Percentiles rank a stretch among this genome's conserved stretches.
Conservation (phyloP, 92 coral and sea anemone genomes). For the Paragorgia papillata region DNA sequence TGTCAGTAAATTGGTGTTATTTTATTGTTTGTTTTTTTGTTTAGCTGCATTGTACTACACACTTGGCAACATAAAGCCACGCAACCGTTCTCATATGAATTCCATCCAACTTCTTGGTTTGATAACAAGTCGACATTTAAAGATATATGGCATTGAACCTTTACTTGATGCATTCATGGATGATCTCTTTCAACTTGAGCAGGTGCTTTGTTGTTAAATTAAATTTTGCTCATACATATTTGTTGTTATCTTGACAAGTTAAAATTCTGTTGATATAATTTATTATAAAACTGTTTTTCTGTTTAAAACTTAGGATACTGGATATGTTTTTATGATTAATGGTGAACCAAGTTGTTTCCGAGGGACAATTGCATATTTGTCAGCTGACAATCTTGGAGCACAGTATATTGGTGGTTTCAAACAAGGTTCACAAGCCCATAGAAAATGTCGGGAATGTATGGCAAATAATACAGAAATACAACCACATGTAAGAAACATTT, state of each 20-base stretch:
- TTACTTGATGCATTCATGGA: slow-evolving; percentile 58
- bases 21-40: not conserved
- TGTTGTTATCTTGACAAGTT: too few species aligned
- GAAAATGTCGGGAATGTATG: slow-evolving; percentile 53
- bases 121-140: slow-evolving; percentile 42
- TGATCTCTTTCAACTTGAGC: slow-evolving; percentile 62
- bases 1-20: too few species aligned
- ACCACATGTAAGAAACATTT: not conserved
- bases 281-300: too few species aligned
- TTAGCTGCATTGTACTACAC: slow-evolving; percentile 59
- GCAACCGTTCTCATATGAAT: slow-evolving; percentile 49
- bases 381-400: slow-evolving; percentile 55
- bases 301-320: slow-evolving; percentile 48
- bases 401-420: slow-evolving; percentile 57
- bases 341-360: slow-evolving; percentile 26
- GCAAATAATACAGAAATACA: not conserved
- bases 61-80: slow-evolving; percentile 54
- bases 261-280: too few species aligned
- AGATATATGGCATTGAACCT: slow-evolving; percentile 65
- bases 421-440: slow-evolving; percentile 41
- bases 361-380: slow-evolving; percentile 49
- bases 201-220: slow-evolving; percentile 53
- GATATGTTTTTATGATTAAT: slow-evolving; percentile 24
- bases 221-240: too few species aligned
- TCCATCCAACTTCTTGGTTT: slow-evolving; percentile 61